Evolutionary conservation across 1,140 invertebrate genomes (phyloP).

Genomic region (Aphidius ervi): DNA sequence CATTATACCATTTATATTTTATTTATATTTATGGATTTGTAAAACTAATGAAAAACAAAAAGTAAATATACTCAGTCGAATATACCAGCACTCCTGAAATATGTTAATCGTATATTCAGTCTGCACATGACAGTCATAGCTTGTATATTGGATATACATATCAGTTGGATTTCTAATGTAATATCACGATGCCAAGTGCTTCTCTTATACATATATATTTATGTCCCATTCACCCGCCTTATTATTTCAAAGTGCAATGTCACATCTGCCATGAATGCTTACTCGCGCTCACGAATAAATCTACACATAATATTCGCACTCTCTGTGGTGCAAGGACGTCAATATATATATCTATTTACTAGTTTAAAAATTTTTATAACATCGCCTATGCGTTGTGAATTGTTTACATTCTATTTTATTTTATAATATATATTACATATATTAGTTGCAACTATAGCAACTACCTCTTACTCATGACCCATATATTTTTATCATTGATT

Average conservation of each 20-base stretch:
- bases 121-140: constrained; percentile 13
- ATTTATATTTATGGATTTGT: no score
- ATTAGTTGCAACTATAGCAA: constrained; percentile 12
- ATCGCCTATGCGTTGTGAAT: no score
- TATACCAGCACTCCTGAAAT: not conserved
- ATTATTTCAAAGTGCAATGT: constrained; percentile 23
- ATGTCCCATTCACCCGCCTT: not conserved
- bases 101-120: not conserved
- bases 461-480: constrained; percentile 27
- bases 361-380: no score
- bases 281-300: not conserved
- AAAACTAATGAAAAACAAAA: no score
- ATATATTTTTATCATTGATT: constrained; percentile 16
- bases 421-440: not conserved
- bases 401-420: constrained; percentile 12
- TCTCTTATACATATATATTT: not conserved
- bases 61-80: not conserved
- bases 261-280: constrained; percentile 17
- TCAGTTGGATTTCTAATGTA: not conserved
- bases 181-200: not conserved
- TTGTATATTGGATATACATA: not conserved
- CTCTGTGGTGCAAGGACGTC: not conserved
- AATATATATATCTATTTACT: not conserved
- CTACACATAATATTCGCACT: not conserved
- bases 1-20: not conserved